Base-by-base conservation (phyloP, 2,888 invertebrate species). In the Dryobotodes eremita region DNA sequence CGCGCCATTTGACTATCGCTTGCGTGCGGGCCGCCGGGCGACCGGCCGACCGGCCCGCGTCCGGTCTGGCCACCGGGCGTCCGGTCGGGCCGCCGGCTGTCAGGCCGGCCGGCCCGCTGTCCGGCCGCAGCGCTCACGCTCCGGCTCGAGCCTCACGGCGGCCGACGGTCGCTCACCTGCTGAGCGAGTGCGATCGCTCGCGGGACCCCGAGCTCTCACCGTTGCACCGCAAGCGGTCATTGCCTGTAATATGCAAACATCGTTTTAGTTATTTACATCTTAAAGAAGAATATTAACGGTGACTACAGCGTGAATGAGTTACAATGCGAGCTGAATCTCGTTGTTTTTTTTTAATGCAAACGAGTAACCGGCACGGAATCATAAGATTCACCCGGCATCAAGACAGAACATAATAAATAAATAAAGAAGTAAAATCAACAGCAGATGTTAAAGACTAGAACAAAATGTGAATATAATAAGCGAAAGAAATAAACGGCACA, bases 131-230 rank as follows among this genome's bases (percentile, higher is more conserved):
- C 68, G 66, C 66, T 74, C 71, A 71, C 62, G 53, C 68, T 68
- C 65, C 81, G 71, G 87, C 88, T 89, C 85, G 62, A 77, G 77
- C 69, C 77, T 75, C 76, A 75, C 91, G 92, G 89, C 90, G 91
- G 90, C 79, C 75, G 91, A 89, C 82, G 88, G 93, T 93, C 92
- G 95, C 97, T 98, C 98, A 98, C 97, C 98, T 97, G 92, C 98
- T 98, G 89, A 98, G 97, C 91, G 98, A 98, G 94, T 98, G 97
- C 89, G 97, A 97, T 70, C 97, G 95, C 92, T 94, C 94, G 86
- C 96, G 96, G 68, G 95, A 94, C 81, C 93, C 92, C 61, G 95
- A 93, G 81, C 94, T 90, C 89, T 94, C 94, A 77, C 95, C 96
- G 93, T 93, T 93, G 92, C 94, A 93, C 82, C 95, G 93, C 88